These are phyloP conservation scores for Chrysomela aeneicollis DNA, from an alignment of 2,888 invertebrate genomes.

Conservation along the genomic window DNA sequence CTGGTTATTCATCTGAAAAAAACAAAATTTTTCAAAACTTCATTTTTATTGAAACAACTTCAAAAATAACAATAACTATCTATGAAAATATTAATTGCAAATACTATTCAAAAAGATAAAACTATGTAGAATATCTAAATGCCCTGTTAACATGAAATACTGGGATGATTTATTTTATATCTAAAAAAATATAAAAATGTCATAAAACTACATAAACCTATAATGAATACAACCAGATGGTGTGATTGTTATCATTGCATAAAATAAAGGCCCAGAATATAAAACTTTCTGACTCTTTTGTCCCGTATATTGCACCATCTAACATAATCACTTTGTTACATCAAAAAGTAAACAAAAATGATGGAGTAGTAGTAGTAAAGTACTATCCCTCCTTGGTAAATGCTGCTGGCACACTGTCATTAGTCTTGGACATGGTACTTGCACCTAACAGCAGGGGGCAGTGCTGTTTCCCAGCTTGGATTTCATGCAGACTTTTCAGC, in stretches of 20 bases:
- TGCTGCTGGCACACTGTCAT: conserved; percentile 84
- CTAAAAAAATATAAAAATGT: conserved; percentile 2
- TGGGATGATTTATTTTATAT: not conserved
- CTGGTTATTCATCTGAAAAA: too few species aligned
- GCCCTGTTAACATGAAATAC: conserved; percentile 32
- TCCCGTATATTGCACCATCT: not conserved
- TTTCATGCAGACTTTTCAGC: conserved; percentile 75
- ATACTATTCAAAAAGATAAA: conserved; percentile 34
- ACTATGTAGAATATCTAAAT: conserved; percentile 35
- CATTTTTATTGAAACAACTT: conserved; percentile 22
- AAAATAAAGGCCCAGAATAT: not conserved
- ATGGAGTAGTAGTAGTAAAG: not conserved
- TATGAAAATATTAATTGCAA: conserved; percentile 20
- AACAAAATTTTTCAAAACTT: not conserved
- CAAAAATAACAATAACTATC: conserved; percentile 21
- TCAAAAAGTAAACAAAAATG: not conserved
- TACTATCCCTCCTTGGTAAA: conserved; percentile 60
- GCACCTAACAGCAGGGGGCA: conserved; percentile 82
- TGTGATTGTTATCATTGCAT: not conserved
- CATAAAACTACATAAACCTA: not conserved
- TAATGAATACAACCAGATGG: too few species aligned
- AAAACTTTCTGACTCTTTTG: not conserved
- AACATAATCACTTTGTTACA: not conserved
- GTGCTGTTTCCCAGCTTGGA: conserved; percentile 74
- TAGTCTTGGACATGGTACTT: conserved; percentile 79